Conservation (phyloP, 53 echinoderm and acorn worm species). For the Pentamera pediparva region DNA sequence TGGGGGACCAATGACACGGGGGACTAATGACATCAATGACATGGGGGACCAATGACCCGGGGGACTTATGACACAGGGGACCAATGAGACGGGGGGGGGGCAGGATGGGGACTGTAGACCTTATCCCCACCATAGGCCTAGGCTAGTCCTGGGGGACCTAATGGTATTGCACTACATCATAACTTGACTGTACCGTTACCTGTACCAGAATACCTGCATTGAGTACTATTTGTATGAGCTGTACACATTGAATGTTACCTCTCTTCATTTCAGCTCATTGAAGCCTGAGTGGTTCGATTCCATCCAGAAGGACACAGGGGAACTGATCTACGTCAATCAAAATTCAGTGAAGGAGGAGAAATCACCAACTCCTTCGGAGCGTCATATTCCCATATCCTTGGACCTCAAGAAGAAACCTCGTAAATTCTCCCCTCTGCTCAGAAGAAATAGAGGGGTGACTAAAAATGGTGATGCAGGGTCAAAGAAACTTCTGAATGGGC, state of each 20-base stretch:
- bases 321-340: conserved; percentile 67
- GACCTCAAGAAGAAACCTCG: conserved; percentile 16
- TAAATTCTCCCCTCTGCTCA: conserved; percentile 24
- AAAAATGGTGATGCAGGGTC: conserved; percentile 45
- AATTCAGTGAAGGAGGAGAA: conserved; percentile 36
- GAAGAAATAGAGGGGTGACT: neutral
- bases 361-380: neutral
- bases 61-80: too few species aligned
- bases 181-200: neutral
- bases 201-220: neutral
- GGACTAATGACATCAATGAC: too few species aligned
- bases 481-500: neutral
- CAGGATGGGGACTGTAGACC: too few species aligned
- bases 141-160: neutral
- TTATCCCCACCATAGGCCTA: neutral
- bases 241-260: neutral
- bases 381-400: neutral
- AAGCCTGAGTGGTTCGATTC: conserved; percentile 84
- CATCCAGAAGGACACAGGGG: conserved; percentile 74
- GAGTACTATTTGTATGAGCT: neutral
- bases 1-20: too few species aligned
- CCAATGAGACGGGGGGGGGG: too few species aligned
- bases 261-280: conserved; percentile 54
- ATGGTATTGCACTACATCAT: neutral
- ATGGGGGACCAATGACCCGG: too few species aligned